Percentiles rank a stretch among this genome's conserved stretches.
Conservation (phyloP, 1,140 invertebrate genomes). For the Listronotus bonariensis region DNA sequence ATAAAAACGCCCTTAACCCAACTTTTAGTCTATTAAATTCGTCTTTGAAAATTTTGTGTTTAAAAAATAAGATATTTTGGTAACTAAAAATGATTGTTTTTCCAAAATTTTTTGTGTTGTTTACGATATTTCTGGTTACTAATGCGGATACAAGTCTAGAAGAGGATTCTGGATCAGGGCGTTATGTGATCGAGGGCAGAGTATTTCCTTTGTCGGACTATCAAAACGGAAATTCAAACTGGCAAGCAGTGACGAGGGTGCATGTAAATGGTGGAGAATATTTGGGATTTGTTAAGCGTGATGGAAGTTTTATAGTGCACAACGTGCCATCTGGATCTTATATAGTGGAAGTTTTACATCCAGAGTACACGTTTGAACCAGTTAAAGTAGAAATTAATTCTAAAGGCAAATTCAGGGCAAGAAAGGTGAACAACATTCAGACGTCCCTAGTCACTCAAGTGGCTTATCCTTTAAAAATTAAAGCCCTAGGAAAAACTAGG, state of each 20-base stretch:
- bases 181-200: constrained; percentile 80
- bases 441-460: constrained; percentile 85
- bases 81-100: background rate
- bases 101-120: background rate
- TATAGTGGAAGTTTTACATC: constrained; percentile 89
- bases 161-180: constrained; percentile 62
- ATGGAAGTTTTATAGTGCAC: constrained; percentile 90
- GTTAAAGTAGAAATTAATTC: constrained; percentile 93
- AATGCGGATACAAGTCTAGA: constrained; percentile 51
- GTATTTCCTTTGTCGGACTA: constrained; percentile 73
- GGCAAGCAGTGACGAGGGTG: constrained; percentile 78
- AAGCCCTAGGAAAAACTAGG: constrained; percentile 72
- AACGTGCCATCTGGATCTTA: constrained; percentile 94
- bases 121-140: constrained; percentile 1
- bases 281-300: constrained; percentile 78
- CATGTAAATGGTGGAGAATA: constrained; percentile 84
- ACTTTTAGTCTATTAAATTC: no score
- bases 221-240: constrained; percentile 60
- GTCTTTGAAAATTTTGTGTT: no score
- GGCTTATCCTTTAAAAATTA: constrained; percentile 89
- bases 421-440: constrained; percentile 94
- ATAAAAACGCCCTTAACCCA: no score
- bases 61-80: no score
- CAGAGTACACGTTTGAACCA: constrained; percentile 90
- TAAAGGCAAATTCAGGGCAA: constrained; percentile 93